A percentile compares a stretch with the other conserved stretches of the same genome.
These are phyloP conservation scores for Drosophila watanabei DNA, from an alignment of 1,140 invertebrate species.

Conservation along the genomic window DNA sequence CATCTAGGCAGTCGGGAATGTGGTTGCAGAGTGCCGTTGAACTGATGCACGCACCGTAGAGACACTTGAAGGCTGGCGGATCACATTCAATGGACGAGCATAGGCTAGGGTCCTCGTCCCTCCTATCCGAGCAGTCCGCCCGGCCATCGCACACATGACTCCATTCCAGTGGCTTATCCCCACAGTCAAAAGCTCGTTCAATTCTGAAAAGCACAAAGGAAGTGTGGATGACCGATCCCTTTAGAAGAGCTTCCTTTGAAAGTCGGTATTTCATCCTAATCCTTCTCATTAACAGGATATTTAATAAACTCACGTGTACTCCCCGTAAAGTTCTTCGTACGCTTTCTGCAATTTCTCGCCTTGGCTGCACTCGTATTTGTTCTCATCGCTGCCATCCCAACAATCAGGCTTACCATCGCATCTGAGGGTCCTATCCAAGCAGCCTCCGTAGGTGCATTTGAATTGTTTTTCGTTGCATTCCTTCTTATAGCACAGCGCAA, in stretches of 20 bases:
- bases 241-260: not conserved
- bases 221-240: not conserved
- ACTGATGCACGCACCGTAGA: not conserved
- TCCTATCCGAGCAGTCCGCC: conserved; percentile 86
- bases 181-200: conserved; percentile 39
- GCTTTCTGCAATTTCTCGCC: not conserved
- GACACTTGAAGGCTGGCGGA: not conserved
- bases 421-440: not conserved
- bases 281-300: not conserved
- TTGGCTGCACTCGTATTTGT: conserved; percentile 8
- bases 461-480: conserved; percentile 5
- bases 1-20: not conserved
- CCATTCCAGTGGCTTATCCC: not conserved
- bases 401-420: conserved; percentile 28
- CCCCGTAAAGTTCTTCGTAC: not conserved
- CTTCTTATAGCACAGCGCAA: conserved; percentile 8
- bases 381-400: conserved; percentile 48
- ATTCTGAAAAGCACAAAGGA: conserved; percentile 59
- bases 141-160: not conserved
- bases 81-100: not conserved
- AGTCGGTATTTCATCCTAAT: not conserved
- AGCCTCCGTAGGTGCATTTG: conserved; percentile 50
- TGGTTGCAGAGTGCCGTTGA: not conserved
- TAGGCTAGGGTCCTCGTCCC: conserved; percentile 60
- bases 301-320: conserved; percentile 28